Evolutionary conservation across 2,888 invertebrate genomes (phyloP), one percentile per base, ranked within the genome.

Genomic region (Antheraea assamensis): DNA sequence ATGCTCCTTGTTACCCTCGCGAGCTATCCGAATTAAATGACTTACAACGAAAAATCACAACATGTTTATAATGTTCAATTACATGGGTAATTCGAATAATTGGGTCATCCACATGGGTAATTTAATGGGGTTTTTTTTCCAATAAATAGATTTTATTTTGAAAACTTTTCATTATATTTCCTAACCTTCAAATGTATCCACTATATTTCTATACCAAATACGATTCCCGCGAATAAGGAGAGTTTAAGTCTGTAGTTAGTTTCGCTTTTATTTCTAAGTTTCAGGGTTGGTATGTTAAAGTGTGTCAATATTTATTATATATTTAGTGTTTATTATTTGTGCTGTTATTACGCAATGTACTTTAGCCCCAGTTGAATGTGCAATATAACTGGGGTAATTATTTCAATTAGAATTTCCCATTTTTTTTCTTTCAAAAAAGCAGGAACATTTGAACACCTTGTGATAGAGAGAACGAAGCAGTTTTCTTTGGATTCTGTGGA

Each of bases 281-380:
- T 17, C 64, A 66, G 31, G 64, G 19, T 66, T 66, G 17, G 31
- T 66, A 31, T 66, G 3, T 68, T 35, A 0, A 58, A 58, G 1
- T 68, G 31, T 68, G 24, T 68, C 35, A 24, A 15, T 27, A 30
- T 8, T 27, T 4, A 35, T 8, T 35, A 35, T 5, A n/a, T 10
- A 24, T 35, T 35, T 35, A 31, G 64, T 66, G 64, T 30, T 66
- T 66, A 66, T 66, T 66, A 4, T 35, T 68, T 66, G 35, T 66
- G 66, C 19, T 31, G 10, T 31, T 31, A 31, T 64, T 64, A 27
- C 13, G 10, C 30, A 30, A 15, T 61, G 24, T 24, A 61, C n/a
- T 30, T n/a, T 31, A 35, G 24, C 19, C 19, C 35, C 31, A 21
- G 21, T 31, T 31, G 31, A 27, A 61, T 31, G 66, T 66, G 66